Base-by-base conservation (phyloP, 2,888 invertebrate species). In the Chironomus tentans region DNA sequence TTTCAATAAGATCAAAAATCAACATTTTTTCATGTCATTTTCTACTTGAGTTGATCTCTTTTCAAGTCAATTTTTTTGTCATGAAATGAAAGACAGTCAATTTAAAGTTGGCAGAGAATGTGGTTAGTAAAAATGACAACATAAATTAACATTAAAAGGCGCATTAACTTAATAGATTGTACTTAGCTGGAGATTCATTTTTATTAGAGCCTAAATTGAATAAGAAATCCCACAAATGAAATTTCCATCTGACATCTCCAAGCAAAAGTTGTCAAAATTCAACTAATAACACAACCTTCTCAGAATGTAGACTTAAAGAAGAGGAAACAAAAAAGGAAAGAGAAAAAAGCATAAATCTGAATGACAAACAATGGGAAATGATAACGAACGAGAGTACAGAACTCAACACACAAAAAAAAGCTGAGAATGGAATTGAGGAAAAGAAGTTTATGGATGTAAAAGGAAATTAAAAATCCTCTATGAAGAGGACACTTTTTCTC, bases 1-100 rank as follows among this genome's bases (percentile, higher is more conserved):
- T 65, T 65, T 65, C 65, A 65, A 65, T 65, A 65, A 65, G 65
- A 65, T 65, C 65, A 65, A 24, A 65, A 21, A 21, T 56, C 56
- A 56, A 56, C 56, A 56, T 56, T 65, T 65, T 65, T 24, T 65
- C 65, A 65, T 65, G 21, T 13, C 65, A 24, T 65, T 24, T 65
- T 65, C 65, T 65, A 56, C 56, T 56, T 56, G 18, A 56, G 56
- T 56, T 56, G 15, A 56, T n/a, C 56, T 56, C 56, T 56, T 18
- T 56, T 18, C 18, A 18, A 56, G 15, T 56, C 15, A 56, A 56
- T 15, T n/a, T 56, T 50, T 15, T 56, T 18, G 56, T 18, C 56
- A 15, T 56, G 18, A 6, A 56, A 18, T 56, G 56, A 56, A 56
- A 38, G 38, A 38, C 38, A 38, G 38, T 38, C 38, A 38, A 38